A percentile compares a stretch with the other conserved stretches of the same genome.
These are phyloP conservation scores for Neomonachus schauinslandi DNA, from an alignment of 2,113 vertebrate genomes.

Conservation along the genomic window DNA sequence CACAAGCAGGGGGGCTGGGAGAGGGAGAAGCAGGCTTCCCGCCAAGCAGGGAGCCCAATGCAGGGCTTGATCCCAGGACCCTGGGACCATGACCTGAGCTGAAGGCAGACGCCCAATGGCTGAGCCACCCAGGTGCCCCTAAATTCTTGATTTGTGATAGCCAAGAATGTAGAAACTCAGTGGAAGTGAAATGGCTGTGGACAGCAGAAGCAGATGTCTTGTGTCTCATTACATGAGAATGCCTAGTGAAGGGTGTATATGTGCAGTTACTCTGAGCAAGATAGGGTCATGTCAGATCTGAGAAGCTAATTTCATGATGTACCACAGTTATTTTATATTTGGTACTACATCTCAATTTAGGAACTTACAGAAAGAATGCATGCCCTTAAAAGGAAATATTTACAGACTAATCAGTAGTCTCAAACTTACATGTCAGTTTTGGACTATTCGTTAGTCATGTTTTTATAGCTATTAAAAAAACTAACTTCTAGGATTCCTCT, in stretches of 20 bases:
- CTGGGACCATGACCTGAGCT: too few species aligned
- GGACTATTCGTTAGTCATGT: background rate
- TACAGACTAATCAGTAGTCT: background rate
- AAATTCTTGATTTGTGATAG: background rate
- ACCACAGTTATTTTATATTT: constrained; percentile 1
- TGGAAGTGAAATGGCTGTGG: background rate
- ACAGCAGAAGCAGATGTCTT: background rate
- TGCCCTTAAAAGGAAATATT: background rate
- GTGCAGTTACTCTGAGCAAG: background rate
- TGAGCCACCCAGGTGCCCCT: background rate
- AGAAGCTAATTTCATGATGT: background rate
- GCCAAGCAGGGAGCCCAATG: too few species aligned
- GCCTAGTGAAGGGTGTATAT: background rate
- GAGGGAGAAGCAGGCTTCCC: too few species aligned
- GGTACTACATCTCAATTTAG: background rate
- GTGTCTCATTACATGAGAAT: background rate
- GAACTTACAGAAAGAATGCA: background rate
- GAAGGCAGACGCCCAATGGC: too few species aligned
- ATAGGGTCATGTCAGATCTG: background rate
- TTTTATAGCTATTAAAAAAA: constrained; percentile 50
- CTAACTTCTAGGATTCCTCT: constrained; percentile 2
- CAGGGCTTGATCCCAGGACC: too few species aligned
- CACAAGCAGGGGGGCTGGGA: too few species aligned
- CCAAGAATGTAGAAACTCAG: background rate
- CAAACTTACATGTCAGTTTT: background rate